Base-by-base conservation (phyloP, 2,888 invertebrate species). In the Brassicogethes aeneus region DNA sequence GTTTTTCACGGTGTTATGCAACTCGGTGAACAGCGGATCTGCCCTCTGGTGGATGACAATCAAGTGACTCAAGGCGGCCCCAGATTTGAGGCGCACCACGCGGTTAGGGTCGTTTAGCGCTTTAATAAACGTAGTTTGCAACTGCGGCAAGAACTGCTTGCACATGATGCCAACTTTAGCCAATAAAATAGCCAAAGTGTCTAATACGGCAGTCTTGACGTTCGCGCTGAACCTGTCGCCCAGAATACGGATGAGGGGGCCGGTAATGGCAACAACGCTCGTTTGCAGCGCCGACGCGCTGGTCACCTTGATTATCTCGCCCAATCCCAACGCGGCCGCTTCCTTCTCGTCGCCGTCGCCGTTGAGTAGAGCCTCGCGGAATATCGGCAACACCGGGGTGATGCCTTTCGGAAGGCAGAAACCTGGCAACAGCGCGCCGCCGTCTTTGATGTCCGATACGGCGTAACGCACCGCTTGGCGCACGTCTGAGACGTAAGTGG, bases 71-170 rank as follows among this genome's bases (percentile, higher is more conserved):
- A 97, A 74, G 38, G 95, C 96, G 37, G 75, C 74, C 1, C 89
- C 94, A 5, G 95, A 91, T 71, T 88, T 88, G 52, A 96, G 75
- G 45, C 96, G 77, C 13, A 96, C 95, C 48, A 79, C 75, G 42
- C 94, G 76, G 66, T 86, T 86, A 16, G 85, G 79, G 68, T 99
- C 99, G 64, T 87, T 85, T 40, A 97, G 73, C 2, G 96, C 89
- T 71, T 96, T 96, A 39, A 96, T 76, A 72, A 99, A 97, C 13
- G 97, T 97, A 2, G 96, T 96, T 74, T 97, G 97, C 30, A 99
- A 77, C 70, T 99, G 99, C 2, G 99, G 97, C 58, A 97, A 75
- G 73, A 99, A 99, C 65, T 97, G 96, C 68, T 95, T 95, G 66
- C 99, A 70, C 83, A 93, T 86, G 29, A 85, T 79, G 34, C 94